Evolutionary conservation across 2,797 vertebrate species (phyloP).

Genomic region (Rhabdomys pumilio): DNA sequence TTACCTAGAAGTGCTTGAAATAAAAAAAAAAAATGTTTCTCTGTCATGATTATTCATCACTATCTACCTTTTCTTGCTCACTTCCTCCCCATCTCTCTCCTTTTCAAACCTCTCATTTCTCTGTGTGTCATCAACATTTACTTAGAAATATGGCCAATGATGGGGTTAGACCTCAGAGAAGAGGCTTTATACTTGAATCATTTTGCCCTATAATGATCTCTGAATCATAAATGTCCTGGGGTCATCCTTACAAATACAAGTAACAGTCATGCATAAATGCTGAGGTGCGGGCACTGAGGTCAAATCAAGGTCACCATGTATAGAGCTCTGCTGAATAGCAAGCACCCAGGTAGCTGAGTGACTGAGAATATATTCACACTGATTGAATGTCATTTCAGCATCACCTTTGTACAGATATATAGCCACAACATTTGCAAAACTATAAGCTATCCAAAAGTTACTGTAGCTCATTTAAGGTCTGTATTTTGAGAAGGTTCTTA

Average conservation of each 20-base stretch:
- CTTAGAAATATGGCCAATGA: background rate
- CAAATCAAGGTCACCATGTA: background rate
- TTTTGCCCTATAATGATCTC: conserved; percentile 1
- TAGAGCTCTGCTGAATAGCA: background rate
- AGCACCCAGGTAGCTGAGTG: conserved; percentile 10
- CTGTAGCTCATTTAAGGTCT: conserved; percentile 15
- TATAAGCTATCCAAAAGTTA: conserved; percentile 56
- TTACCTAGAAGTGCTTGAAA: background rate
- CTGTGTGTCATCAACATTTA: background rate
- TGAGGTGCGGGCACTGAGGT: background rate
- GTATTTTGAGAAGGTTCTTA: conserved; percentile 32
- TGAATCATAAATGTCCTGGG: background rate
- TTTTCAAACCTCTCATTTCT: rapidly evolving
- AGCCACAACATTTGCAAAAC: conserved; percentile 65
- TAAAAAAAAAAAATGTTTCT: background rate
- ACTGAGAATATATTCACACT: conserved; percentile 12
- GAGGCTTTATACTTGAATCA: conserved; percentile 1
- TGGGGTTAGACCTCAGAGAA: background rate
- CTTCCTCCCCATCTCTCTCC: background rate
- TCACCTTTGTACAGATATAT: conserved; percentile 61
- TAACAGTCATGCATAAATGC: background rate
- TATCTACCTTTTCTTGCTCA: background rate
- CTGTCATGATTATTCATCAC: background rate
- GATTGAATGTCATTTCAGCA: background rate
- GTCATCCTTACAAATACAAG: conserved; percentile 39